A percentile compares a stretch with the other conserved stretches of the same genome.
Conservation (phyloP, 1,140 invertebrate species). For the Leptinotarsa defecta region DNA sequence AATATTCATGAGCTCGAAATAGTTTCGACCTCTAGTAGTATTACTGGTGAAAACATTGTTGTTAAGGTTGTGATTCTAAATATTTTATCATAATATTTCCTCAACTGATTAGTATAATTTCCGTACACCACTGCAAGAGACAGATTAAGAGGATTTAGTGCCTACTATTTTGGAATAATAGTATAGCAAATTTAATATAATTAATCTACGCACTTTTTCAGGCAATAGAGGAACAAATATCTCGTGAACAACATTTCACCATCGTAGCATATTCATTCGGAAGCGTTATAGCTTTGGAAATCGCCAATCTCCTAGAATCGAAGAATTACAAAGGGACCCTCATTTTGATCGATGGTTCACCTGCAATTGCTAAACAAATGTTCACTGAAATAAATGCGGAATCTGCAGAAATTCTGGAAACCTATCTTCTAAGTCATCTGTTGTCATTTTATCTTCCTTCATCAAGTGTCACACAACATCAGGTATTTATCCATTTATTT, state of each 20-base stretch:
- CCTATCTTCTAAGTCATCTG: conserved; percentile 60
- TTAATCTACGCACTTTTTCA: conserved; percentile 11
- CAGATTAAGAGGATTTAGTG: too few species aligned
- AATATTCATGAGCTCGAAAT: too few species aligned
- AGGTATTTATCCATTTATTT: conserved; percentile 45
- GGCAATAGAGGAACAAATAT: conserved; percentile 31
- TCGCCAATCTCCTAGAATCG: conserved; percentile 62
- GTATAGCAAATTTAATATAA: neutral
- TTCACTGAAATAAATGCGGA: conserved; percentile 53
- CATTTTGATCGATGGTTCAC: conserved; percentile 64
- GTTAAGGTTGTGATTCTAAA: too few species aligned
- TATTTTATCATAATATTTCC: too few species aligned
- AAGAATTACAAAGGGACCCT: conserved; percentile 62
- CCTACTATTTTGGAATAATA: too few species aligned
- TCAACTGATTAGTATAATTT: too few species aligned
- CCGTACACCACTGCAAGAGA: too few species aligned
- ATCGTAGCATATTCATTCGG: conserved; percentile 73
- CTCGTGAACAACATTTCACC: conserved; percentile 55
- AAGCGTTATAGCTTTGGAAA: conserved; percentile 61
- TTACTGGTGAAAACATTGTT: too few species aligned
- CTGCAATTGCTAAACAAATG: conserved; percentile 61
- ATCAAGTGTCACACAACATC: conserved; percentile 61
- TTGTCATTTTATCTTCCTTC: conserved; percentile 60
- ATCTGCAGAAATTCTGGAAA: conserved; percentile 60
- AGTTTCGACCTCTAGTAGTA: too few species aligned